Evolutionary conservation across 2,113 vertebrate species (phyloP), one percentile per base, ranked within the genome.

Genomic region (Panthera leo): DNA sequence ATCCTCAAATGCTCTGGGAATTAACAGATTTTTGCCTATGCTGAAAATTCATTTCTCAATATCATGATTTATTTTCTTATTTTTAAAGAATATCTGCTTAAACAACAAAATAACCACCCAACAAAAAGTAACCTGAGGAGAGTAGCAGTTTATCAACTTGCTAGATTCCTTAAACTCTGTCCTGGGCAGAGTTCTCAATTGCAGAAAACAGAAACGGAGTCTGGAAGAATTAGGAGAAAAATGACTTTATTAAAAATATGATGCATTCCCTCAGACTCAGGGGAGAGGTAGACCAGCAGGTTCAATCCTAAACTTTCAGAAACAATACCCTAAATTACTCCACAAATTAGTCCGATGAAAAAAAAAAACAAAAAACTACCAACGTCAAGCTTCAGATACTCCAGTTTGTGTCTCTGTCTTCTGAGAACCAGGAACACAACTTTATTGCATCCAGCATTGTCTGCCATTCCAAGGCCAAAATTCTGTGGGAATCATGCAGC

Each of bases 1-100:
- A 6, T 85, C 29, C 7, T 85, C 19, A 65, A 67, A 53, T 85
- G 71, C 36, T 93, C 53, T 89, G 84, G 89, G 39, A 93, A 87
- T 78, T 55, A 73, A 63, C 21, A 94, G 39, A 68, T 31, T 76
- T 85, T 79, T 85, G 31, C 36, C 10, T 42, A 5, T 80, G 18
- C 36, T 97, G 70, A 92, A 97, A 90, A 25, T 71, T 45, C 16
- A 34, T 68, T 91, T 89, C n/a, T 94, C 68, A 78, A 7, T 80
- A 90, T 84, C 8, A 21, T n/a, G 53, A 16, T 75, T 95, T 51
- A 65, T 76, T 65, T 95, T 29, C 53, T 68, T 89, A 51, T 73
- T 93, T 67, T 86, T 71, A 87, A 86, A 87, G 7, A 55, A 4
- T 19, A 70, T 67, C 65, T 89, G 14, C 90, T 97, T 85, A 82